A percentile compares a stretch with the other conserved stretches of the same genome.
These are phyloP conservation scores for Drosophila oshimai DNA, from an alignment of 1,140 invertebrate species.

Conservation along the genomic window DNA sequence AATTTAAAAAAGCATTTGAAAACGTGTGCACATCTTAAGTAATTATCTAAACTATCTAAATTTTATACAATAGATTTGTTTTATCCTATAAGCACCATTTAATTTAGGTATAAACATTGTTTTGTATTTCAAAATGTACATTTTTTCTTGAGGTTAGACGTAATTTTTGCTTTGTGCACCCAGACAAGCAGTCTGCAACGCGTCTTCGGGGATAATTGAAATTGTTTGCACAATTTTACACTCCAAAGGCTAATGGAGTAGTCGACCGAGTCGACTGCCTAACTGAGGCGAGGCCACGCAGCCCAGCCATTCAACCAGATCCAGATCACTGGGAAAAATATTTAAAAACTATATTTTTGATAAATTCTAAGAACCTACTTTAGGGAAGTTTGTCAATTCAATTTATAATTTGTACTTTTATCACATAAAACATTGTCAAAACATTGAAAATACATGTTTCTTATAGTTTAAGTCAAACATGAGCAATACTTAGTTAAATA, in stretches of 20 bases:
- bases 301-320: constrained; percentile 31
- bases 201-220: constrained; percentile 79
- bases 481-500: too few relatives aligned
- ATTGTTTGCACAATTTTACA: constrained; percentile 82
- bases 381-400: too few relatives aligned
- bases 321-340: background rate
- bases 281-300: constrained; percentile 51
- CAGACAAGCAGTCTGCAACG: constrained; percentile 57
- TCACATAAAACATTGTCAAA: too few relatives aligned
- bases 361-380: too few relatives aligned
- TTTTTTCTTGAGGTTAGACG: background rate
- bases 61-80: background rate
- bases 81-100: background rate
- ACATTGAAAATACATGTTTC: too few relatives aligned
- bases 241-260: constrained; percentile 81
- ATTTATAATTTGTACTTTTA: too few relatives aligned
- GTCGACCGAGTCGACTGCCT: constrained; percentile 72
- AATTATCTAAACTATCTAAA: too few relatives aligned
- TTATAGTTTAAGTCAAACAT: too few relatives aligned
- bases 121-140: too few relatives aligned
- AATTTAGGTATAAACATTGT: too few relatives aligned
- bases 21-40: too few relatives aligned
- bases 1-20: too few relatives aligned
- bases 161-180: constrained; percentile 14
- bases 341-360: background rate